Evolutionary conservation across 2,888 invertebrate genomes (phyloP), one percentile per base, ranked within the genome.

Genomic region (Beris morrisii): DNA sequence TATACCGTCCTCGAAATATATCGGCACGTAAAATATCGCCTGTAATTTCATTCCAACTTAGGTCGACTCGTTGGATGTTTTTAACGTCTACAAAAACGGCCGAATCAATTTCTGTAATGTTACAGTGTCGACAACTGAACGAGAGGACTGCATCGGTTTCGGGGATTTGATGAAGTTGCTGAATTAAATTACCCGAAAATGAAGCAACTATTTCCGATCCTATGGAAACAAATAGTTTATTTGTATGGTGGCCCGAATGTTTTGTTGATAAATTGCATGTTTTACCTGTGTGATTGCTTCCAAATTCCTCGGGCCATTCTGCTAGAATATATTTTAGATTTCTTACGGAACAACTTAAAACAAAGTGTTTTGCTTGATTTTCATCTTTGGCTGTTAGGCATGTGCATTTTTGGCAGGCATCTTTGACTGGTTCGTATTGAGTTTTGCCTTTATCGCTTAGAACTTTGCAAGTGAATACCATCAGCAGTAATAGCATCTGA

Each of bases 1-100:
- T 83, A 75, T 86, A 88, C 0, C 85, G 85, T 0, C 89, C 89
- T 73, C 86, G 86, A 77, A 89, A 89, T 66, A 88, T 84, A 72
- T 88, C 87, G 22, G 86, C 82, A 56, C 84, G 81, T 46, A 89
- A 75, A 48, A 84, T 84, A 65, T 87, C 86, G n/a, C 84, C 72
- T 4, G 70, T 70, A 1, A 80, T 71, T 22, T 75, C 74, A 67
- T 81, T 81, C 74, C 77, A 79, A 66, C 78, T 77, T 32, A 81
- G 74, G 69, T 80, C 81, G 30, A 81, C 69, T n/a, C 73, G 72
- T 66, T 74, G 68, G 64, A 81, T 76, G 65, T 78, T 78, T 5
- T 78, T 77, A 5, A 76, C 77, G 70, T 81, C 79, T 73, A 79
- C 74, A 59, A 81, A 81, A 1, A 76, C 74, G 9, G 77, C 77